Base-by-base conservation (phyloP, 2,113 vertebrate species). In the Lophochroa leadbeateri region DNA sequence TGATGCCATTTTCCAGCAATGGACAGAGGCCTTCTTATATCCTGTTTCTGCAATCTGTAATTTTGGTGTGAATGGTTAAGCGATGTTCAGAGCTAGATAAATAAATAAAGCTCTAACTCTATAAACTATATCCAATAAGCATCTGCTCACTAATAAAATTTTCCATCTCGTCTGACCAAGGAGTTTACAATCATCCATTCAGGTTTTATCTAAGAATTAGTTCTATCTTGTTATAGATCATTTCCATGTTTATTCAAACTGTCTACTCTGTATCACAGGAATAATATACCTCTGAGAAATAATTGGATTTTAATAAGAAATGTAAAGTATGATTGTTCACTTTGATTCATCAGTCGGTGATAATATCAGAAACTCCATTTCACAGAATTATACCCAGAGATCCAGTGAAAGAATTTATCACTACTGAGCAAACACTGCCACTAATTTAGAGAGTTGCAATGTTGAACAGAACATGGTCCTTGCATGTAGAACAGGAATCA, bases 241-340 rank as follows among this genome's bases (percentile, higher is more conserved):
- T 82, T 92, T 90, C n/a, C n/a, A 75, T 64, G 35, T 82, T 92
- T 86, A 90, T 57, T 82, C 43, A 82, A 57, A 74, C 71, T 82
- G 21, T 74, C 76, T 90, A 16, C 11, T 69, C 52, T 68, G 18
- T 79, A 65, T 44, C 47, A 88, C 35, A 84, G 17, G 44, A 92
- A 76, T 77, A 86, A 77, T 57, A 61, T 11, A 82, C 11, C 19
- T 49, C 67, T 92, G 52, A 93, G 75, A 68, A 87, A 69, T 76
- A 88, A 58, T 37, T 57, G 8, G 23, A 52, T 88, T 88, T 93
- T 78, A 92, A 69, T 65, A 82, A 71, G 33, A 92, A 94, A 76
- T 68, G 20, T 81, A 60, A 88, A 64, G 11, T 82, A 84, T 43
- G 47, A 74, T 50, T 87, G 57, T 83, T 88, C 68, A 57, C 37